Base-by-base conservation (phyloP, 2,113 vertebrate species). In the Anhinga anhinga region DNA sequence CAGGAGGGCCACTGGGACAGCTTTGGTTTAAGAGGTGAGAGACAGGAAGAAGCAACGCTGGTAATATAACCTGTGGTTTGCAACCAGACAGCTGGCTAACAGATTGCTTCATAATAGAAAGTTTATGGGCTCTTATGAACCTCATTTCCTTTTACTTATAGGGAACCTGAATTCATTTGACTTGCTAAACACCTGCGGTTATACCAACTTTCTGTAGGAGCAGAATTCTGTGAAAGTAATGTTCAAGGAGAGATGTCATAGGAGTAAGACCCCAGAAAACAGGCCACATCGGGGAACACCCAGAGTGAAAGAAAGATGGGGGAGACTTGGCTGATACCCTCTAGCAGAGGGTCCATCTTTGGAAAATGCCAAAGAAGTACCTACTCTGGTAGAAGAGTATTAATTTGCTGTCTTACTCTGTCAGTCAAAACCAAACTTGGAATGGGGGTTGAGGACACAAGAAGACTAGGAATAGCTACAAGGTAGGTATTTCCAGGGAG, bases 51-150 rank as follows among this genome's bases (percentile, higher is more conserved):
- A 95, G 94, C 93, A 80, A 87, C 15, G 2, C 36, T 91, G 55
- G 83, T 89, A 94, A 92, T 83, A 91, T 63, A 92, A 97, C 92
- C 86, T 89, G 86, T 94, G 83, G 92, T 89, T 79, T 97, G 92
- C 88, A 95, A 93, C 52, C 88, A 94, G 94, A 91, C 94, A 97
- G 96, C 86, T 97, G 97, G 97, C 88, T 69, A 97, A 55, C 96
- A 96, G 93, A 95, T 72, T 95, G 80, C 45, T 96, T 85, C 73
- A 95, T 90, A 96, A 93, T 77, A 96, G 86, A 95, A 95, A 91
- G 86, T 97, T 95, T 96, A 96, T 72, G 56, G 86, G 81, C 36
- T 89, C 70, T 76, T 91, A 85, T 89, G 94, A 97, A 86, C 73
- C 59, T 96, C 47, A 96, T 96, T 97, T 95, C 94, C 97, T 96